These are phyloP conservation scores for Cherax quadricarinatus DNA, from an alignment of 1,140 invertebrate genomes.

Conservation along the genomic window DNA sequence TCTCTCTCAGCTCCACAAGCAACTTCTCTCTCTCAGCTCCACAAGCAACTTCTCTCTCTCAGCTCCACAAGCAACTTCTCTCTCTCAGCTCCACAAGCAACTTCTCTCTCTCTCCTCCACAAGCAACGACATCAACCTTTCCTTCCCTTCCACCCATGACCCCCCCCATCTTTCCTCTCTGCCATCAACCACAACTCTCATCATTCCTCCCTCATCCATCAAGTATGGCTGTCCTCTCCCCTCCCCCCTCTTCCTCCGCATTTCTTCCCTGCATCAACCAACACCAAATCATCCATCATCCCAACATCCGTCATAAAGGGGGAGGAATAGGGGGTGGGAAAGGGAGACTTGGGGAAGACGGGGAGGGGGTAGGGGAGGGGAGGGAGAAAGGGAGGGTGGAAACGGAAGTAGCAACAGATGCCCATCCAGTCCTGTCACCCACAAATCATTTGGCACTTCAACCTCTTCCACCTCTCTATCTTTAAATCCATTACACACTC, in stretches of 20 bases:
- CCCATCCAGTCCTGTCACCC: conserved; percentile 31
- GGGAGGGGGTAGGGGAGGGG: background rate
- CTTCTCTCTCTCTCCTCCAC: too few relatives aligned
- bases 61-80: too few relatives aligned
- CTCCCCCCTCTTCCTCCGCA: background rate
- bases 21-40: too few relatives aligned
- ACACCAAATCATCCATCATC: conserved; percentile 19
- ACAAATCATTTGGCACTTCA: conserved; percentile 39
- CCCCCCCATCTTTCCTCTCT: too few relatives aligned
- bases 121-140: too few relatives aligned
- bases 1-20: too few relatives aligned
- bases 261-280: background rate
- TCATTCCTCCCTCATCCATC: background rate
- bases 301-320: conserved; percentile 29
- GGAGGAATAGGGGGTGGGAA: background rate
- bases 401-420: background rate
- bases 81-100: too few relatives aligned
- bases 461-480: background rate
- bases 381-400: background rate
- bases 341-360: background rate
- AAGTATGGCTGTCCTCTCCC: background rate
- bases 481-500: background rate
- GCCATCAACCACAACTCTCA: too few relatives aligned
- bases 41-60: too few relatives aligned
- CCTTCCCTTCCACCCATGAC: too few relatives aligned